phyloP scores from a whole-genome alignment of 2,113 vertebrate genomes.

The Turnix velox region DNA sequence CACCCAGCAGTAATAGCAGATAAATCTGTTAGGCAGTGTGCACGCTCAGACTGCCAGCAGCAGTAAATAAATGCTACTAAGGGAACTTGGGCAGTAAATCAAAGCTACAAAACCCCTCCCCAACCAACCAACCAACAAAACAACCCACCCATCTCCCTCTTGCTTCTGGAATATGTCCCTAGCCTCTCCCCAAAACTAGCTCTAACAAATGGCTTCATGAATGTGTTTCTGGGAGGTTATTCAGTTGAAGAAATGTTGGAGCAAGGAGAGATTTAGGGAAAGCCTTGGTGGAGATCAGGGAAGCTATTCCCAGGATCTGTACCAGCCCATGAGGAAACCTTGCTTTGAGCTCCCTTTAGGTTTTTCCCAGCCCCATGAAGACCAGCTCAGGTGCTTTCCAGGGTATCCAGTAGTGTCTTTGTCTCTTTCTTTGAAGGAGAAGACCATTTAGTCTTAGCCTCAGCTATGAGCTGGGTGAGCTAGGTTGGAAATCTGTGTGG shows the following conservation, averaged over 20 bases:
- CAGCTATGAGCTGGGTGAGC: background rate
- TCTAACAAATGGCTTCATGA: background rate
- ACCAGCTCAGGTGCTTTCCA: background rate
- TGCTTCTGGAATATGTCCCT: background rate
- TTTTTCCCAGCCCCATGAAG: background rate
- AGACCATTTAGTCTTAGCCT: background rate
- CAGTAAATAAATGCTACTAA: background rate
- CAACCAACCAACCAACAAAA: background rate
- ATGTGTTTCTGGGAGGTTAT: background rate
- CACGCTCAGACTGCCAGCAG: background rate
- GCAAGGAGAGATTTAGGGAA: background rate
- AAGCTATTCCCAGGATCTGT: background rate
- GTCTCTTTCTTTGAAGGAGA: background rate
- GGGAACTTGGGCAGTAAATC: background rate
- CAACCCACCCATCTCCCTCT: background rate
- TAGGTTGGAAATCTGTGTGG: background rate
- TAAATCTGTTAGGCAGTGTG: conserved; percentile 5
- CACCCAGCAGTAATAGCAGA: conserved; percentile 31
- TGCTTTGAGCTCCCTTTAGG: background rate
- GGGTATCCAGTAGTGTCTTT: background rate
- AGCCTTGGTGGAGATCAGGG: background rate
- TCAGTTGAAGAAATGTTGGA: background rate
- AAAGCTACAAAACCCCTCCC: background rate
- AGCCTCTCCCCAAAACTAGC: background rate
- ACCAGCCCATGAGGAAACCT: background rate